phyloP scores from a whole-genome alignment of 1,140 invertebrate genomes.

The Meteorus sp. region DNA sequence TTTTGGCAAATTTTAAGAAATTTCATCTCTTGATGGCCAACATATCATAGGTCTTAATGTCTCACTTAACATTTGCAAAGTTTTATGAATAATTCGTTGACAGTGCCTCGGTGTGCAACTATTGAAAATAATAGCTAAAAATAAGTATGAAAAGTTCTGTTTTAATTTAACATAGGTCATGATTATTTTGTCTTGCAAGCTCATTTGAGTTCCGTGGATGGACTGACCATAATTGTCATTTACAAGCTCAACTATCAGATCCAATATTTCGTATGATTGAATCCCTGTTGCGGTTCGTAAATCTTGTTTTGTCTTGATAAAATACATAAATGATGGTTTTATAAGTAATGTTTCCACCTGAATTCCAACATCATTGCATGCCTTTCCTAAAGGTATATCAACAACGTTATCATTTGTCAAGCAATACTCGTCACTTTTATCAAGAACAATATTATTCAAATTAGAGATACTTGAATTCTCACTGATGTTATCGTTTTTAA shows the following conservation, averaged over 20 bases:
- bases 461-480: background rate
- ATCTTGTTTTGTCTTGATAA: constrained; percentile 11
- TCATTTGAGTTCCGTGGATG: constrained; percentile 1
- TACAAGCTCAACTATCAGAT: constrained; percentile 13
- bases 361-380: constrained; percentile 4
- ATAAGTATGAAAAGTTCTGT: constrained; percentile 30
- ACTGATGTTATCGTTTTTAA: background rate
- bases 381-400: background rate
- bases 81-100: constrained; percentile 27
- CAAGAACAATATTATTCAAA: background rate
- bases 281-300: constrained; percentile 23
- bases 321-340: constrained; percentile 7
- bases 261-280: constrained; percentile 10
- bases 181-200: constrained; percentile 14
- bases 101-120: constrained; percentile 22
- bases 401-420: background rate
- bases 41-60: constrained; percentile 26
- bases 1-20: constrained; percentile 30
- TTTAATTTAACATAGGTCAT: constrained; percentile 30
- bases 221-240: background rate
- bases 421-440: background rate
- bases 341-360: constrained; percentile 17
- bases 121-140: constrained; percentile 27
- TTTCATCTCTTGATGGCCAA: constrained; percentile 30
- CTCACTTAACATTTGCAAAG: constrained; percentile 26